Evolutionary conservation across 2,113 vertebrate species (phyloP).

Genomic region (Copsychus sechellarum): DNA sequence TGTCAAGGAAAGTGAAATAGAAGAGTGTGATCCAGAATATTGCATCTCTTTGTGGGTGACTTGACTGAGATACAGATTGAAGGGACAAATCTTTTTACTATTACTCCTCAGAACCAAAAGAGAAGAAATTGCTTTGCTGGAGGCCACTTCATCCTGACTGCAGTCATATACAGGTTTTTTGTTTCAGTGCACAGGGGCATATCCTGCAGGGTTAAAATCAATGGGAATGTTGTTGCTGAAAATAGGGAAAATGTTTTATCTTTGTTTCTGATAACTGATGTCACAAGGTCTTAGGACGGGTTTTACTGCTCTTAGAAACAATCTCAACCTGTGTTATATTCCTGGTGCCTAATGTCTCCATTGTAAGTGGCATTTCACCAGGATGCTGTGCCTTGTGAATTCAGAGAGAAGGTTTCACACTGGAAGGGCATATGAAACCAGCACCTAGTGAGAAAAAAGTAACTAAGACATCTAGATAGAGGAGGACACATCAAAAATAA

Average conservation of each 20-base stretch:
- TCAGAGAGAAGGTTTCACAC: not conserved
- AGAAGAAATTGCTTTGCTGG: slow-evolving; percentile 10
- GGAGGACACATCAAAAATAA: not conserved
- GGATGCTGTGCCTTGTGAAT: not conserved
- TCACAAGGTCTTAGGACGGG: not conserved
- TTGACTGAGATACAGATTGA: not conserved
- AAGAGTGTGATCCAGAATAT: not conserved
- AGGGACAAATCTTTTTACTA: not conserved
- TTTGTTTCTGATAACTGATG: not conserved
- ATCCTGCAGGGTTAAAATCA: not conserved
- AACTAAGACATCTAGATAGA: not conserved
- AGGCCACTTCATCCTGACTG: not conserved
- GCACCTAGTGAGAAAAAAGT: not conserved
- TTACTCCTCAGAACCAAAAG: not conserved
- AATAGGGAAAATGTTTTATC: not conserved
- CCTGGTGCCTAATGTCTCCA: not conserved
- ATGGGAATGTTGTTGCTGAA: not conserved
- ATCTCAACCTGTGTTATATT: not conserved
- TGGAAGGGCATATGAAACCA: not conserved
- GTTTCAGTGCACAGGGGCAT: not conserved
- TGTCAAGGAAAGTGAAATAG: not conserved
- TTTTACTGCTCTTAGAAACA: not conserved
- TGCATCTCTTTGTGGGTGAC: not conserved
- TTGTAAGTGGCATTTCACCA: not conserved
- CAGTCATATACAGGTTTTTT: not conserved